Conservation (phyloP, 2,113 vertebrate genomes). For the Ahaetulla prasina region DNA sequence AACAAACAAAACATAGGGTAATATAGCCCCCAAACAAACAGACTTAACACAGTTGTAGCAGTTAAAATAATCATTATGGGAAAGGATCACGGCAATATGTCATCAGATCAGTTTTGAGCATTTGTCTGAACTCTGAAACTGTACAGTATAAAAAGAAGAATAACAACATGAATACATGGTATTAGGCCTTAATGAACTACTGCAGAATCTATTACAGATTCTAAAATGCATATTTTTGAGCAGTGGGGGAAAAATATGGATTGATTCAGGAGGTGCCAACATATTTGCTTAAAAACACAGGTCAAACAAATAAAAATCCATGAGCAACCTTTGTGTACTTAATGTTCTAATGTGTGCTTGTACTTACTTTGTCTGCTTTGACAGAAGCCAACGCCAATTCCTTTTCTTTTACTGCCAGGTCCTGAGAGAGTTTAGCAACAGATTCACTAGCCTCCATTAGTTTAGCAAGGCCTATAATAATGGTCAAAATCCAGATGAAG, state of each 20-base stretch:
- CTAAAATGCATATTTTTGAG: background rate
- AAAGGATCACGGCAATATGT: background rate
- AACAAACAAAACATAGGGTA: too few species aligned
- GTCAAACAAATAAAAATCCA: background rate
- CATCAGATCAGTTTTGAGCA: background rate
- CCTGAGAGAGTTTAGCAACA: slow-evolving; percentile 69
- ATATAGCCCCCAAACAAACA: background rate
- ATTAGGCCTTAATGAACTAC: background rate
- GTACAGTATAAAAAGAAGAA: background rate
- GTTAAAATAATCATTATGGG: background rate
- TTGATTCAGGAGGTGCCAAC: background rate
- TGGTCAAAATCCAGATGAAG: slow-evolving; percentile 25
- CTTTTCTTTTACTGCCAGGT: slow-evolving; percentile 77
- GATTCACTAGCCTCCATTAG: slow-evolving; percentile 84
- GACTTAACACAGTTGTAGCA: background rate
- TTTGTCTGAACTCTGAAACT: background rate
- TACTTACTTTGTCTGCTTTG: slow-evolving; percentile 80
- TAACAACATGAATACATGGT: background rate
- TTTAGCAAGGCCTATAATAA: slow-evolving; percentile 72
- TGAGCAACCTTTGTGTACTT: background rate
- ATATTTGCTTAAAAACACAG: background rate
- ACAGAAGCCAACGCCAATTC: slow-evolving; percentile 77
- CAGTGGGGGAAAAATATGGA: background rate
- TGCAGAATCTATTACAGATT: background rate
- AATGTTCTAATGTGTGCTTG: background rate